Conservation (phyloP, 2,888 invertebrate genomes). For the Lycaena phlaeas region DNA sequence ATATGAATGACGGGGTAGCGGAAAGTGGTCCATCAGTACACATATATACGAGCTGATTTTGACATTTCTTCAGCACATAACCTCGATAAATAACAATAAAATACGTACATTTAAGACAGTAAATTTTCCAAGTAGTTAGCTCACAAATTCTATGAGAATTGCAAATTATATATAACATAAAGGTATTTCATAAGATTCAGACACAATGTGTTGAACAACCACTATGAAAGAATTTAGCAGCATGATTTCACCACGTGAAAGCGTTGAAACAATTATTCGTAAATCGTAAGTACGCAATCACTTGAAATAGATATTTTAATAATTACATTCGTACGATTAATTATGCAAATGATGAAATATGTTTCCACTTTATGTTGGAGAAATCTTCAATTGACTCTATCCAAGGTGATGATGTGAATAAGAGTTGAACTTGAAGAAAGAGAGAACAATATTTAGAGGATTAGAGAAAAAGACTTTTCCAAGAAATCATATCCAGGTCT, state of each 20-base stretch:
- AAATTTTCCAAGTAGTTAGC: no score
- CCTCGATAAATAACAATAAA: background rate
- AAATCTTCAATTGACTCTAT: no score
- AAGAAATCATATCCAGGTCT: no score
- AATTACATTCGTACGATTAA: background rate
- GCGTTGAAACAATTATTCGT: background rate
- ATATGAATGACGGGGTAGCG: no score
- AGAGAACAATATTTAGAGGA: no score
- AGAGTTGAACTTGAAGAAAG: no score
- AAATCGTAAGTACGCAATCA: no score
- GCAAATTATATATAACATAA: background rate
- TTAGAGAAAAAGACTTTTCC: no score
- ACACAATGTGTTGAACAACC: background rate
- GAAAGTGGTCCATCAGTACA: no score
- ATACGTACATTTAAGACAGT: background rate
- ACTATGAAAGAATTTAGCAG: background rate
- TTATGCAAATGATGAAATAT: background rate
- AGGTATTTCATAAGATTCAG: background rate
- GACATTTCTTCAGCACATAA: no score
- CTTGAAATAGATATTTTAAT: background rate
- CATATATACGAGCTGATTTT: no score
- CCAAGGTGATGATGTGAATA: no score
- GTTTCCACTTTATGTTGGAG: background rate
- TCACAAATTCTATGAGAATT: background rate
- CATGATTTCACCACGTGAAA: slow-evolving; percentile 2